These are phyloP conservation scores for Ctenochaetus hawaiiensis DNA, from an alignment of 2,797 vertebrate genomes.

Conservation along the genomic window DNA sequence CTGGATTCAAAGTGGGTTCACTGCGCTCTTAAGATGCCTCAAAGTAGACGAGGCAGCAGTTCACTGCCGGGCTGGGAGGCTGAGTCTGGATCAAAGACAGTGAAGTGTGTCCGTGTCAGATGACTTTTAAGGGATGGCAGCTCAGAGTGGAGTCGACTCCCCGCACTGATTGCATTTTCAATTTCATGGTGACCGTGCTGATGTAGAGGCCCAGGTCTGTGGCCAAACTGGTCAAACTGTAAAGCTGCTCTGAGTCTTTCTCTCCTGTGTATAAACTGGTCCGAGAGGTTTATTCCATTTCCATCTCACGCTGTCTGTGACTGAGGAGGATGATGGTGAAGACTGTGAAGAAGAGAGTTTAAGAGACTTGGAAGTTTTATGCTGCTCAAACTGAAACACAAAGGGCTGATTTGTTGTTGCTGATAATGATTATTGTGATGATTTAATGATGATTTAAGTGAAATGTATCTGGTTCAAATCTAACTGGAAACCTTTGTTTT, in stretches of 20 bases:
- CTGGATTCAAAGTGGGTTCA: conserved; percentile 22
- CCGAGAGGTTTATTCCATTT: neutral
- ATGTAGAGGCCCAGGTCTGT: conserved; percentile 29
- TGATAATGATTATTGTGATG: no score
- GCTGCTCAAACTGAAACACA: conserved; percentile 1
- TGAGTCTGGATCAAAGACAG: conserved; percentile 44
- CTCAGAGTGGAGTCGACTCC: conserved; percentile 26
- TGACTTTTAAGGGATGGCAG: conserved; percentile 56
- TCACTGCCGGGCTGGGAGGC: conserved; percentile 20
- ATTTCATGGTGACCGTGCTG: conserved; percentile 51
- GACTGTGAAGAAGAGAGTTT: neutral
- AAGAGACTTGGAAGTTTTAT: neutral
- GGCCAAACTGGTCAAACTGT: conserved; percentile 20
- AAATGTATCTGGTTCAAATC: neutral
- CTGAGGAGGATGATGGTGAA: neutral
- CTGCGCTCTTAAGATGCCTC: conserved; percentile 17
- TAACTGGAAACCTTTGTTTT: no score
- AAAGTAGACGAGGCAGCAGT: conserved; percentile 40
- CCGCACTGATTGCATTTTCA: conserved; percentile 52
- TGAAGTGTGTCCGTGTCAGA: conserved; percentile 35
- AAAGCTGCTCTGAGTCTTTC: conserved; percentile 7
- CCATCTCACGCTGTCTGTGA: neutral
- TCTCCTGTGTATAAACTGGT: neutral
- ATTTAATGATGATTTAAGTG: no score
- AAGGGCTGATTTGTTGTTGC: neutral